Percentiles rank a stretch among this genome's conserved stretches.
Conservation (phyloP, 2,797 vertebrate species). For the Chloroceryle inda region DNA sequence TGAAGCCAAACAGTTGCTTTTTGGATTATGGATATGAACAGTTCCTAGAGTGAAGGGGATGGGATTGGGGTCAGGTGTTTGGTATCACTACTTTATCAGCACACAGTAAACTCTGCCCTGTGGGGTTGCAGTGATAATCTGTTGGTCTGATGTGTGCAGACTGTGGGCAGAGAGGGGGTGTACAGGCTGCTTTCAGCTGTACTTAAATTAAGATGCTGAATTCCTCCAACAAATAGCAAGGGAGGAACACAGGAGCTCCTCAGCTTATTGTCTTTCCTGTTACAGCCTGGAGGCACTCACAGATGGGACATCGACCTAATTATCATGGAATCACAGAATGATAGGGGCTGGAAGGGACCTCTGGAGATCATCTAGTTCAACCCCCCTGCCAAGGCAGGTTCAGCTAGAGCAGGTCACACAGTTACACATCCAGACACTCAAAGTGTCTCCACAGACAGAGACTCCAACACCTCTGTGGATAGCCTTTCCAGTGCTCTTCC, state of each 20-base stretch:
- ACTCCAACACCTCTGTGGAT: too few species aligned
- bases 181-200: neutral
- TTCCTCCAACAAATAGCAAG: neutral
- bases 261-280: neutral
- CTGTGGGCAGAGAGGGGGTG: neutral
- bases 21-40: neutral
- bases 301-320: neutral
- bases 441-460: too few species aligned
- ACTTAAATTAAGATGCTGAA: neutral
- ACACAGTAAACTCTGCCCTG: rapidly evolving
- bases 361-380: too few species aligned
- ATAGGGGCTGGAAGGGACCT: neutral
- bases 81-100: neutral
- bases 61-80: neutral
- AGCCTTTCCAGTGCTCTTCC: too few species aligned
- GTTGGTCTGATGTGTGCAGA: neutral
- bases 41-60: neutral
- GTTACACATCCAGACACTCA: too few species aligned
- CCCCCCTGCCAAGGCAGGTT: too few species aligned
- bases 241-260: neutral
- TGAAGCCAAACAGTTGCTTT: neutral
- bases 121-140: neutral
- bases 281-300: neutral
- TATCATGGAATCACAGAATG: too few species aligned
- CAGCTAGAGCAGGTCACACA: too few species aligned